Evolutionary conservation across 2,888 invertebrate species (phyloP), one percentile per base, ranked within the genome.

Genomic region (Cartodere bifasciata): DNA sequence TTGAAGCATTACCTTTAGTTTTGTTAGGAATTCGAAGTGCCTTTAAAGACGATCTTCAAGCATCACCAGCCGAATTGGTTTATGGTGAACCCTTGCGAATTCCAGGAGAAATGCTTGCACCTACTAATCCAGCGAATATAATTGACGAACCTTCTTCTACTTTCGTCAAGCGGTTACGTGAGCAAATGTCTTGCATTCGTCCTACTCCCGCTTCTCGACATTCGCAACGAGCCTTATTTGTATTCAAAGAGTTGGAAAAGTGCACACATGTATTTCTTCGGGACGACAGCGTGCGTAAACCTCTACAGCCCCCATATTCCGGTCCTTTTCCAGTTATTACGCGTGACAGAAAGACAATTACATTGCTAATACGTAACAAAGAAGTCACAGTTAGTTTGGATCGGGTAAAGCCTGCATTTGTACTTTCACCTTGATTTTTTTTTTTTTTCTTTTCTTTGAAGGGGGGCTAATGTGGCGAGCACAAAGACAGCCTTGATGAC

Each of bases 231-330:
- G 4, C 32, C n/a, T n/a, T 24, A 13, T 37, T 65, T 64, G 53
- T 51, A 46, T 28, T 50, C 52, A 2, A 62, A 51, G 38, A 55
- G 53, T 15, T 40, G 46, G 1, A 62, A 47, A 0, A 60, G 60
- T 55, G 57, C 7, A 55, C 0, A 58, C 62, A 6, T 58, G 58
- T 41, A 56, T 58, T n/a, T 55, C 37, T 33, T 7, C 20, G 38
- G 4, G 17, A 14, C 2, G 38, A 40, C 16, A 11, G 15, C 6
- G 29, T 36, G 21, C 56, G 53, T 13, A 13, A 16, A 12, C 24
- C 35, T n/a, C 32, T 47, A 4, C 35, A 41, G 16, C 42, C 39
- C 6, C 47, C 46, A 1, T 50, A 49, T 29, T 36, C 35, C 10
- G 46, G 47, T 4, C 47, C 46, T 2, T 40, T 32, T 29, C 23